These are phyloP conservation scores for Spisula solida DNA, from an alignment of 2,888 invertebrate species.

Conservation along the genomic window DNA sequence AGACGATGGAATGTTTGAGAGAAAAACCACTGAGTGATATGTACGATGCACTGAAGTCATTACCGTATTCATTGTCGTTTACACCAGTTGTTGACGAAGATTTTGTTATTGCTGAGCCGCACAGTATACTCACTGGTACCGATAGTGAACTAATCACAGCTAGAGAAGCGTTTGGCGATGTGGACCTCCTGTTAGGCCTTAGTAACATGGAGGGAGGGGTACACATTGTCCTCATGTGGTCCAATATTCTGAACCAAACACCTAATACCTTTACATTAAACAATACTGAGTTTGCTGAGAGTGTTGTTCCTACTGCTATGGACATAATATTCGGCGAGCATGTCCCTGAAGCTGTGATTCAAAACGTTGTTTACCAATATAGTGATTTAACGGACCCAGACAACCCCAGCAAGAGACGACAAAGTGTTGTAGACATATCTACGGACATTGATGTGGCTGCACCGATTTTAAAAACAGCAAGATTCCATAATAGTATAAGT, in stretches of 20 bases:
- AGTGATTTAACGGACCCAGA: slow-evolving; percentile 56
- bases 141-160: neutral
- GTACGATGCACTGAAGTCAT: slow-evolving; percentile 8
- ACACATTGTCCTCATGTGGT: slow-evolving; percentile 58
- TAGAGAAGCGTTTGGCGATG: slow-evolving; percentile 49
- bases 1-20: slow-evolving; percentile 48
- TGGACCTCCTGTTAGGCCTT: slow-evolving; percentile 56
- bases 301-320: slow-evolving; percentile 57
- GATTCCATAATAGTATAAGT: slow-evolving; percentile 43
- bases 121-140: slow-evolving; percentile 26
- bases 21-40: slow-evolving; percentile 49
- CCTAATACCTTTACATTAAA: slow-evolving; percentile 44
- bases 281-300: slow-evolving; percentile 33
- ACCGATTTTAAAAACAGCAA: slow-evolving; percentile 58
- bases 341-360: slow-evolving; percentile 38
- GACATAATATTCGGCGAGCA: slow-evolving; percentile 47
- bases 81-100: slow-evolving; percentile 58
- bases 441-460: slow-evolving; percentile 61
- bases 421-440: slow-evolving; percentile 51
- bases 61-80: slow-evolving; percentile 35
- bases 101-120: slow-evolving; percentile 56
- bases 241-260: slow-evolving; percentile 44
- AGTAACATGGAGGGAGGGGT: slow-evolving; percentile 56
- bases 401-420: slow-evolving; percentile 31
- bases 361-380: slow-evolving; percentile 58